Conservation (phyloP, 2,888 invertebrate genomes). For the Linnaemya tessellans region DNA sequence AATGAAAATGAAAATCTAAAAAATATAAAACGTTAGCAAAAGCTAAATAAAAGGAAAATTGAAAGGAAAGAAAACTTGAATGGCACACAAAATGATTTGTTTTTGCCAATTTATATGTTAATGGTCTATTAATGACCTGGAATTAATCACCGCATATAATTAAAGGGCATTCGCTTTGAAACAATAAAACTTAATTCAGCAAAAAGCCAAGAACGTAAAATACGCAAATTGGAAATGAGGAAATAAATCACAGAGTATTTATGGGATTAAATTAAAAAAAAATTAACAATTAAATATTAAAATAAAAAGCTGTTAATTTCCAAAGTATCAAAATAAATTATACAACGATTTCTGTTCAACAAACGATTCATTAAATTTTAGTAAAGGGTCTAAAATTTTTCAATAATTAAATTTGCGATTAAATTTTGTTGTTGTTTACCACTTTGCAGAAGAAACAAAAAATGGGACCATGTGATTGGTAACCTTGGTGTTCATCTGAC, state of each 20-base stretch:
- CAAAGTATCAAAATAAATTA: not conserved
- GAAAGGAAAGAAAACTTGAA: not conserved
- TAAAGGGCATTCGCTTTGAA: conserved; percentile 57
- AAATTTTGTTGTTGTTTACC: no score
- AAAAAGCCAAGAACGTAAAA: conserved; percentile 18
- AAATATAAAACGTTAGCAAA: not conserved
- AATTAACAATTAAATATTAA: not conserved
- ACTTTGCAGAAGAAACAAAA: no score
- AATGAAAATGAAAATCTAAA: conserved; percentile 56
- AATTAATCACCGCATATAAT: conserved; percentile 66
- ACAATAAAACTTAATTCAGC: conserved; percentile 64
- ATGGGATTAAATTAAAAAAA: not conserved
- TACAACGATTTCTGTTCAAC: not conserved
- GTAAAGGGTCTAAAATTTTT: no score
- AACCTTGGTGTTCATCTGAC: no score
- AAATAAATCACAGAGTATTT: not conserved
- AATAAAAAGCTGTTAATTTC: not conserved
- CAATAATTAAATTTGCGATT: no score
- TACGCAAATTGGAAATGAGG: not conserved
- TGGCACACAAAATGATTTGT: conserved; percentile 30
- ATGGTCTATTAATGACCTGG: conserved; percentile 64
- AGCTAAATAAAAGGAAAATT: not conserved
- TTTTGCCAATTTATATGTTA: conserved; percentile 61
- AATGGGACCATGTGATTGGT: no score
- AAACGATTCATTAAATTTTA: no score